Evolutionary conservation across 2,888 invertebrate species (phyloP), one percentile per base, ranked within the genome.

Genomic region (Watsonalla binaria): DNA sequence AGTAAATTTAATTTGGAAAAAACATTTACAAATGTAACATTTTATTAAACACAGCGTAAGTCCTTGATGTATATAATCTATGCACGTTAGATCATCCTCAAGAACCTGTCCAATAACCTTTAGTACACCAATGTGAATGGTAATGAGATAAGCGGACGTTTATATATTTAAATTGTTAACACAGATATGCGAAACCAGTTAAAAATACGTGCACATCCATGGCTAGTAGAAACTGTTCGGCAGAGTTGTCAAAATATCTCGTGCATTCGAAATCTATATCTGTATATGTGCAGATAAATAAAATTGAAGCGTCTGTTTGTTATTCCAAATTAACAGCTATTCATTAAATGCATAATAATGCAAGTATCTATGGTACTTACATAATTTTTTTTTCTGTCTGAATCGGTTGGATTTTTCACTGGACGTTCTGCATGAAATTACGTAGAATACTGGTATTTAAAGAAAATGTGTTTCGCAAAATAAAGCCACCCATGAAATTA

Each of bases 11-110:
- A 1, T 11, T 1, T 11, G 11, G 9, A 8, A n/a, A n/a, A n/a
- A 11, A 8, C 42, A 2, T 42, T 42, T 35, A 15, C 24, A 6
- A 15, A 48, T n/a, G 13, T 34, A 34, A 46, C 15, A 9, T 24
- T 47, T 46, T n/a, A 13, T 47, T 42, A 34, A 45, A 39, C 50
- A 55, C 52, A 55, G 52, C 57, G 51, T 59, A 58, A 54, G 72
- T 78, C 79, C 82, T 83, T 81, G 81, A 65, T 68, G 66, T 63
- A 64, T 80, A 64, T 80, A 84, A 84, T 85, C 73, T 80, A 84
- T 82, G 79, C 82, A 80, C 60, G 72, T 86, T 84, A 87, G 85
- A 82, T 86, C 87, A 86, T 86, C 85, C 57, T 58, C 63, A 66
- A 72, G 71, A 84, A 85, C 84, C 80, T 77, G 85, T 84, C 68